Evolutionary conservation across 2,113 vertebrate species (phyloP).

Genomic region (Dipodomys spectabilis): DNA sequence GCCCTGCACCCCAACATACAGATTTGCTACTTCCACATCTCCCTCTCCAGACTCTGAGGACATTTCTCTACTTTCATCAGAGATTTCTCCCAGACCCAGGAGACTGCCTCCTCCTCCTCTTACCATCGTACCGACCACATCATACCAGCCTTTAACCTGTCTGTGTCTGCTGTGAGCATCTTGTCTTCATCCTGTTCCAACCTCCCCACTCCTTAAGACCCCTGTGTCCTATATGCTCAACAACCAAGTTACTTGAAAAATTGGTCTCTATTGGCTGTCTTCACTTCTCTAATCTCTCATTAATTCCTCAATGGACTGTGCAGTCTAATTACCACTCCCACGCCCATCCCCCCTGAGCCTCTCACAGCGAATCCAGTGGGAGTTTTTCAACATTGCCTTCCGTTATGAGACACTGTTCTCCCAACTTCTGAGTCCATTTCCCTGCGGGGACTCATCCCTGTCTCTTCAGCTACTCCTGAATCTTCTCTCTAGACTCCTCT

Average conservation of each 20-base stretch:
- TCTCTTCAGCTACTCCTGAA: not conserved
- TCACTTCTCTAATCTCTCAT: not conserved
- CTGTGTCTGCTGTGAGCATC: not conserved
- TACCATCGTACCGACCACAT: not conserved
- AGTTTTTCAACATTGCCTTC: not conserved
- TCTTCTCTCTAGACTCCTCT: not conserved
- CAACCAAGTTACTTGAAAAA: slow-evolving; percentile 16
- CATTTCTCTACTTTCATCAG: not conserved
- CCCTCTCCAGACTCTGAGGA: not conserved
- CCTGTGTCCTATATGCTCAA: slow-evolving; percentile 9
- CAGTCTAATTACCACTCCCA: not conserved
- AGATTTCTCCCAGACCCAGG: not conserved
- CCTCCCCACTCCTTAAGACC: not conserved
- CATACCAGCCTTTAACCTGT: not conserved
- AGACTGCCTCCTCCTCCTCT: not conserved
- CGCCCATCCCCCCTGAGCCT: not conserved
- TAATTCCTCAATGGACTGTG: not conserved
- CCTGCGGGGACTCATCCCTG: not conserved
- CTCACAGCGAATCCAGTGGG: not conserved
- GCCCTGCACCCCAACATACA: not conserved
- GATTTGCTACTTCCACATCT: not conserved
- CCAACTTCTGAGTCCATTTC: not conserved
- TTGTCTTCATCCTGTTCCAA: not conserved
- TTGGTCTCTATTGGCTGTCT: not conserved
- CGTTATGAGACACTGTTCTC: not conserved